Conservation (phyloP, 2,113 vertebrate genomes). For the Poecilia latipinna region DNA sequence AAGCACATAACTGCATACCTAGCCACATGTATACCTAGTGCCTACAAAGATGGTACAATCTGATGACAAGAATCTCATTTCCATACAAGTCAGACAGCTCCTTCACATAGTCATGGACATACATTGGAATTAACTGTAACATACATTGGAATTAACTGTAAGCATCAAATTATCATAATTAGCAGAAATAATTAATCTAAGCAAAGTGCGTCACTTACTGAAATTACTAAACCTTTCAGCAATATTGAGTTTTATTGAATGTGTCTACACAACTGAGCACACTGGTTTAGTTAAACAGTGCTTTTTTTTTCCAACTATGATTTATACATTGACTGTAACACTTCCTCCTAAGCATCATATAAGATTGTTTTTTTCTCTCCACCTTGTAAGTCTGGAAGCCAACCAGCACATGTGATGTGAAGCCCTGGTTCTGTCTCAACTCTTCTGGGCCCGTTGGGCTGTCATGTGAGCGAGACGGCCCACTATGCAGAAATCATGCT, state of each 20-base stretch:
- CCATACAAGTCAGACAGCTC: background rate
- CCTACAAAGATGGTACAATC: background rate
- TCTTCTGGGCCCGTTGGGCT: background rate
- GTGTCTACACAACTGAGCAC: too few species aligned
- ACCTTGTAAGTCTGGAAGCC: background rate
- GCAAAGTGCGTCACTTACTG: too few species aligned
- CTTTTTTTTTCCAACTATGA: background rate
- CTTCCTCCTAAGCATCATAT: background rate
- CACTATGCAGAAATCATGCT: constrained; percentile 13
- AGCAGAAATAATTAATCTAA: background rate
- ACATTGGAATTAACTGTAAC: background rate
- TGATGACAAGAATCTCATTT: background rate
- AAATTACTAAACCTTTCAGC: too few species aligned
- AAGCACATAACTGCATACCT: background rate
- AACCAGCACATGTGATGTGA: constrained; percentile 25
- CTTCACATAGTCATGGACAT: background rate
- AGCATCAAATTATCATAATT: background rate
- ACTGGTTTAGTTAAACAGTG: too few species aligned
- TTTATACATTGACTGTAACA: background rate
- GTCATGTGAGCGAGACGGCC: constrained; percentile 31
- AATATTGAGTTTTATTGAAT: too few species aligned
- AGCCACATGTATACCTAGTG: background rate
- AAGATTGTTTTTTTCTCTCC: background rate
- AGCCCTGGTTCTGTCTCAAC: constrained; percentile 10
- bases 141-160: background rate